A percentile compares a stretch with the other conserved stretches of the same genome.
Evolutionary conservation across 2,888 invertebrate genomes (phyloP).

Genomic region (Eupithecia abbreviata): DNA sequence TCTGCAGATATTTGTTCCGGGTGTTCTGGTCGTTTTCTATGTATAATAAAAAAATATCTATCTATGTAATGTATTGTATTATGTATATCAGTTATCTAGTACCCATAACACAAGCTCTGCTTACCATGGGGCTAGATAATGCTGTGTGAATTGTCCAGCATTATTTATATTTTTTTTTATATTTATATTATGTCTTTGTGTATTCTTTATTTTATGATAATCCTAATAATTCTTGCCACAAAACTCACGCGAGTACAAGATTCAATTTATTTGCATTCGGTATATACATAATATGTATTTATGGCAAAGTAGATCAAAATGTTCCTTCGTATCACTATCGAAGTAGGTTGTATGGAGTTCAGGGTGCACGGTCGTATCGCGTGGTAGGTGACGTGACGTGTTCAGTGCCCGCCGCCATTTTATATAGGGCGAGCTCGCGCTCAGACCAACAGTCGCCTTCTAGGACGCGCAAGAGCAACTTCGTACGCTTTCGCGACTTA

Average conservation of each 20-base stretch:
- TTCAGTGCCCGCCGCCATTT: slow-evolving; percentile 69
- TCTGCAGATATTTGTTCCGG: no score
- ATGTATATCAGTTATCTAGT: no score
- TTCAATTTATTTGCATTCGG: background rate
- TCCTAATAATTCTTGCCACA: background rate
- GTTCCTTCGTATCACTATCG: slow-evolving; percentile 65
- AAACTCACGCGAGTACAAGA: background rate
- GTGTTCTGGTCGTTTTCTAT: no score
- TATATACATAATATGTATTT: background rate
- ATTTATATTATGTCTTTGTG: slow-evolving; percentile 45
- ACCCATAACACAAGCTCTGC: no score
- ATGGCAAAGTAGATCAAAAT: slow-evolving; percentile 47
- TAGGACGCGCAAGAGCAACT: slow-evolving; percentile 67
- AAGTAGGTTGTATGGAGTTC: slow-evolving; percentile 70
- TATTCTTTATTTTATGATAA: slow-evolving; percentile 51
- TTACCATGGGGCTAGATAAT: no score
- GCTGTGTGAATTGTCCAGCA: no score
- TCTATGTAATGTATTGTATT: no score
- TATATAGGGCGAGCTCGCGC: slow-evolving; percentile 79
- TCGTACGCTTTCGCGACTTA: slow-evolving; percentile 45
- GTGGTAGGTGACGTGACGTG: slow-evolving; percentile 80
- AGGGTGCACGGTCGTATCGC: slow-evolving; percentile 76
- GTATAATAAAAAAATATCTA: no score
- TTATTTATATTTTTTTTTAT: no score
- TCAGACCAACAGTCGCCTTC: slow-evolving; percentile 87